phyloP scores from a whole-genome alignment of 2,888 invertebrate species.

The Stenodema calcarata region DNA sequence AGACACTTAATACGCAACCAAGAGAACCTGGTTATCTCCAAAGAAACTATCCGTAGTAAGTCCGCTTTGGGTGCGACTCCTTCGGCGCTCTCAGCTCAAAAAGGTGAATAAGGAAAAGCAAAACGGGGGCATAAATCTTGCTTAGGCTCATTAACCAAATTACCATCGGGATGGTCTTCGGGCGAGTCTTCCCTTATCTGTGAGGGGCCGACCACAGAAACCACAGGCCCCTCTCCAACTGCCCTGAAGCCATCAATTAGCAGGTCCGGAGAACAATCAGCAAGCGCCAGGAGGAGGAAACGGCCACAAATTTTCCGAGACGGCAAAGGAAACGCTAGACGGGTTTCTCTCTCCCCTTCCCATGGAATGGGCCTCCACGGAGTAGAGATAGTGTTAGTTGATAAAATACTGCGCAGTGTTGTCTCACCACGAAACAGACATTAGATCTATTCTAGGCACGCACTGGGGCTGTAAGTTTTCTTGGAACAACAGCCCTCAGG shows the following conservation, averaged over 20 bases:
- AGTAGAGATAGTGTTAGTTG: constrained; percentile 20
- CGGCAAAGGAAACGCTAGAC: constrained; percentile 19
- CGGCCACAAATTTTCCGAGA: constrained; percentile 28
- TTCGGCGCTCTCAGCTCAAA: neutral
- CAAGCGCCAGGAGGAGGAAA: constrained; percentile 8
- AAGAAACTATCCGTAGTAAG: constrained; percentile 17
- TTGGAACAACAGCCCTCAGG: neutral
- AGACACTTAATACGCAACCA: neutral
- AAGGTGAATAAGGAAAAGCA: constrained; percentile 35
- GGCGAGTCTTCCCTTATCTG: constrained; percentile 32
- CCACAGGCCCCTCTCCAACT: neutral
- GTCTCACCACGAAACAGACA: constrained; percentile 29
- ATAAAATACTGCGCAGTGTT: constrained; percentile 10
- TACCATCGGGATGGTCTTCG: constrained; percentile 22
- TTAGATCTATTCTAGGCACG: neutral
- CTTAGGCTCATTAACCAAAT: constrained; percentile 46
- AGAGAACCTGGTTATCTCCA: constrained; percentile 24
- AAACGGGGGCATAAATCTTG: constrained; percentile 43
- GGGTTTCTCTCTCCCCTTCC: neutral
- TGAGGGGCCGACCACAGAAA: neutral
- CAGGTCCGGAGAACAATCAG: constrained; percentile 27
- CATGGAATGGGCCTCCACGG: neutral
- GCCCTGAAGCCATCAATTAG: constrained; percentile 32
- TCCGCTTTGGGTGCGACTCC: neutral
- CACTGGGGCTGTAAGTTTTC: neutral